Base-by-base conservation (phyloP, 2,113 vertebrate species). In the Carassius auratus region DNA sequence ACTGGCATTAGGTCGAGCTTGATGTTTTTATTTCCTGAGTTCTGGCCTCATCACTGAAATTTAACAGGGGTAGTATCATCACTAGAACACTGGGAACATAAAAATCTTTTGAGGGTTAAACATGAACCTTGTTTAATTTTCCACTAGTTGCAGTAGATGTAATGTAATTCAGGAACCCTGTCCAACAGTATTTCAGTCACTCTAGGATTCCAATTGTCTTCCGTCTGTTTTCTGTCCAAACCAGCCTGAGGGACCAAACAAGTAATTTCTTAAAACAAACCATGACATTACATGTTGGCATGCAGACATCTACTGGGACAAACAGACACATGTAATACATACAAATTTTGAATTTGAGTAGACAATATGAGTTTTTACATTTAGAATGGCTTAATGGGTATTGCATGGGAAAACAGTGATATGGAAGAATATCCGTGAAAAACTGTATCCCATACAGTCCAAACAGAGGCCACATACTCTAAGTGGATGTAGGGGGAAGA, bases 391-490 rank as follows among this genome's bases (percentile, higher is more conserved):
- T 38, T 71, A 45, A 66, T 23, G n/a, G 79, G 23, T 30, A 77
- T 48, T 21, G n/a, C 86, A 61, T 76, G 87, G 73, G 87, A 89
- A 80, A 90, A 69, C 88, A 86, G 86, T 84, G 55, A 90, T 87
- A 86, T 89, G 71, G 30, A 55, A 84, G 8, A 89, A 82, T 71
- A 88, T 81, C 86, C 66, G 17, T 91, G 89, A 91, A 90, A 91
- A 91, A 86, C 85, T 91, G 85, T 64, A 79, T 87, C 57, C 64
- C 5, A 50, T 84, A 64, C 80, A 66, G 83, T 86, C 81, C 30
- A 86, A 61, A 77, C 55, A 86, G 71, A 55, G n/a, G 83, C 81
- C 88, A 81, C 87, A 57, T n/a, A 45, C 5, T 69, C 4, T 38
- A 48, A 45, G 17, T 48, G n/a, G 4, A 55, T 76, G 75, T 55